A percentile compares a stretch with the other conserved stretches of the same genome.
Conservation (phyloP, 1,140 invertebrate species). For the Cataglyphis hispanica region DNA sequence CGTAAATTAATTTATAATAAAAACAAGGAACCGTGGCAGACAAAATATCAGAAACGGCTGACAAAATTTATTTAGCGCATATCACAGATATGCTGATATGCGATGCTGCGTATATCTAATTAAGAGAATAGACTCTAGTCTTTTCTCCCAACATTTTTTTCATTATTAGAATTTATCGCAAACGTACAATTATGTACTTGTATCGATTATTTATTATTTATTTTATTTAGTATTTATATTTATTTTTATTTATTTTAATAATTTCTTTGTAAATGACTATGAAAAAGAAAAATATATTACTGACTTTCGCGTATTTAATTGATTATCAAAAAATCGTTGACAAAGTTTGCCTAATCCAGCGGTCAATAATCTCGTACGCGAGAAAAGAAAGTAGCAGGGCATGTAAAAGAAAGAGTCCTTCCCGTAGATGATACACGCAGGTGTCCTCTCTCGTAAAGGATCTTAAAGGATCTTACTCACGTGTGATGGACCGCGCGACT, state of each 20-base stretch:
- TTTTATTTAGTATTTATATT: no score
- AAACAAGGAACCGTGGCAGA: not conserved
- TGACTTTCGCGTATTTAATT: not conserved
- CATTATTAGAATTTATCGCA: conserved; percentile 2
- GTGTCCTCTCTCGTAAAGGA: not conserved
- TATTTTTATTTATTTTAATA: conserved; percentile 5
- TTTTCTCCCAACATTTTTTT: not conserved
- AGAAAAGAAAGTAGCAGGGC: not conserved
- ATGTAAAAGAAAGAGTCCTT: not conserved
- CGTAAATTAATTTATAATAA: not conserved
- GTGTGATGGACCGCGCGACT: not conserved
- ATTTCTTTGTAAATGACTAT: not conserved
- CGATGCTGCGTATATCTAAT: not conserved
- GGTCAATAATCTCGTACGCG: conserved; percentile 11
- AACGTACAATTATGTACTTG: not conserved
- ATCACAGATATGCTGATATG: not conserved
- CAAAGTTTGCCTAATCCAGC: not conserved
- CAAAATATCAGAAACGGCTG: not conserved
- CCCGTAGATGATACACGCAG: not conserved
- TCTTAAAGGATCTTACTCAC: conserved; percentile 22
- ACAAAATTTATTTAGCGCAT: not conserved
- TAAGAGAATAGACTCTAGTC: no score
- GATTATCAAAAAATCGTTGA: not conserved
- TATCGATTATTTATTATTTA: not conserved
- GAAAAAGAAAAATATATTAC: not conserved